phyloP scores from a whole-genome alignment of 2,888 invertebrate species.

The Dusona sp. region DNA sequence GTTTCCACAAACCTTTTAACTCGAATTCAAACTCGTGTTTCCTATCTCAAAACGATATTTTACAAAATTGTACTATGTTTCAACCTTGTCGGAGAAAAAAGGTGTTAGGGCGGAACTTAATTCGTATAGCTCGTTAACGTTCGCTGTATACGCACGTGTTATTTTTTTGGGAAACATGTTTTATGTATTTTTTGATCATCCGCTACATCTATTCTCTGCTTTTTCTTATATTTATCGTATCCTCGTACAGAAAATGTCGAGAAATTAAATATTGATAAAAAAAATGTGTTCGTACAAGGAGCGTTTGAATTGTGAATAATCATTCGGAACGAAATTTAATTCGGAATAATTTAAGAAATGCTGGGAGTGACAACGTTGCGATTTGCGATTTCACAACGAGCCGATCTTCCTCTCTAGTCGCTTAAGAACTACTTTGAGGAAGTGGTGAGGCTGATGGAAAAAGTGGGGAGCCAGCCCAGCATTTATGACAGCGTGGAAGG shows the following conservation, averaged over 20 bases:
- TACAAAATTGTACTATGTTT: background rate
- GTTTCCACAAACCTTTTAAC: background rate
- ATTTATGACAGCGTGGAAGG: background rate
- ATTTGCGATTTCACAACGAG: conserved; percentile 12
- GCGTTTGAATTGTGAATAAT: background rate
- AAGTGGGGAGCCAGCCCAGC: background rate
- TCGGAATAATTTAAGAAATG: conserved; percentile 6
- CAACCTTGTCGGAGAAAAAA: background rate
- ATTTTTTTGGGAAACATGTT: background rate
- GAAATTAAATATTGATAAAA: background rate
- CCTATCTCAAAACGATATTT: background rate
- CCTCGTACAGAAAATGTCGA: background rate
- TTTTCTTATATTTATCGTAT: background rate
- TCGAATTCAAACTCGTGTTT: background rate
- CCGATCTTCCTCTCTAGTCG: conserved; percentile 7
- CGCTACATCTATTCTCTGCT: background rate
- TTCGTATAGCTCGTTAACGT: background rate
- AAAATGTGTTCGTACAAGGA: background rate
- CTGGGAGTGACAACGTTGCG: background rate
- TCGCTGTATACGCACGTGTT: background rate
- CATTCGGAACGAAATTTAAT: background rate
- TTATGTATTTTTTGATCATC: background rate
- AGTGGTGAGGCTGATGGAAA: background rate
- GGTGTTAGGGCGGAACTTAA: background rate
- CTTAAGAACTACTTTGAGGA: background rate